Percentiles rank a stretch among this genome's conserved stretches.
Evolutionary conservation across 2,797 vertebrate genomes (phyloP).

Genomic region (Stomatorhinus walkeri): DNA sequence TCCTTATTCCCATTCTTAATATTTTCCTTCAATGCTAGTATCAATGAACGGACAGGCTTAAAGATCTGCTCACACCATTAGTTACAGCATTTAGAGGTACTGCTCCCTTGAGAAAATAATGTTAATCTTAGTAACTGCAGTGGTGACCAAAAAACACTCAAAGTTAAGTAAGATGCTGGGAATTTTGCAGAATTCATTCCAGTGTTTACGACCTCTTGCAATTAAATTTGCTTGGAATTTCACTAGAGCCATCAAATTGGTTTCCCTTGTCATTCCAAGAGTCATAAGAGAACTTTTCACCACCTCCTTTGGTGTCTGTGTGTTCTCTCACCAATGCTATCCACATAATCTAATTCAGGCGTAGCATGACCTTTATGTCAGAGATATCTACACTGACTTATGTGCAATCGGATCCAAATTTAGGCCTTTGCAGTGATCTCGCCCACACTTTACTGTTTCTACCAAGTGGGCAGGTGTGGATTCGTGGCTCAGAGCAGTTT

Average conservation of each 20-base stretch:
- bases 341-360: background rate
- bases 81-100: background rate
- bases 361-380: constrained; percentile 11
- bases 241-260: background rate
- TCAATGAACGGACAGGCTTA: background rate
- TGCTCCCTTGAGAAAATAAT: background rate
- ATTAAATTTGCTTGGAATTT: background rate
- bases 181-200: background rate
- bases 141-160: background rate
- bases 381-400: constrained; percentile 22
- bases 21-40: background rate
- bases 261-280: background rate
- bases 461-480: constrained; percentile 50
- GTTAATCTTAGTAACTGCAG: background rate
- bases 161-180: background rate
- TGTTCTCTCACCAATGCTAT: background rate
- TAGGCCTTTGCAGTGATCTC: constrained; percentile 42
- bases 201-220: background rate
- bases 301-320: background rate
- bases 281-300: background rate
- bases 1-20: background rate
- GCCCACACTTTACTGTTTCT: constrained; percentile 50
- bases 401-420: constrained; percentile 40
- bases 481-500: constrained; percentile 33
- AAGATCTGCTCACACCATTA: background rate